Conservation (phyloP, 2,113 vertebrate species). For the Mirounga angustirostris region DNA sequence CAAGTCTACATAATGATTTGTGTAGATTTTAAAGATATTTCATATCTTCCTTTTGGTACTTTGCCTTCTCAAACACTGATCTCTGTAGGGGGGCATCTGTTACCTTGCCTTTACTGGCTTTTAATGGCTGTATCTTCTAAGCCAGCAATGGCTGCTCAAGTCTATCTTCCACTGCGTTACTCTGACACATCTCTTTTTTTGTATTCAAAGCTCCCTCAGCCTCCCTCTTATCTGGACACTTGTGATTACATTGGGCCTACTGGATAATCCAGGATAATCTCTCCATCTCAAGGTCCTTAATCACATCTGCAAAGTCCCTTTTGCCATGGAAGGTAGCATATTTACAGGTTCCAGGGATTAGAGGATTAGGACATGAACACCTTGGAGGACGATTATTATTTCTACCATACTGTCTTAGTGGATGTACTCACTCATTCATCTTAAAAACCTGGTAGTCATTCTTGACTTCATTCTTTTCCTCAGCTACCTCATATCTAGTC, state of each 20-base stretch:
- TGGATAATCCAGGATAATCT: background rate
- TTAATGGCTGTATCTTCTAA: background rate
- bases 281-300: background rate
- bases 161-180: background rate
- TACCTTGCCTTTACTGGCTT: background rate
- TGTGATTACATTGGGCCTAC: background rate
- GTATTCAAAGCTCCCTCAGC: background rate
- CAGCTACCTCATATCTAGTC: background rate
- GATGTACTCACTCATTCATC: background rate
- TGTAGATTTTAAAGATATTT: constrained; percentile 14
- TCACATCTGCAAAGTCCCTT: background rate
- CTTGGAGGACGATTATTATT: background rate
- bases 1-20: background rate
- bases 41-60: background rate
- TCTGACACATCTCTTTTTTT: constrained; percentile 1
- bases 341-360: background rate
- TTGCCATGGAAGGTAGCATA: background rate
- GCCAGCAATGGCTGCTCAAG: background rate
- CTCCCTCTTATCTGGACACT: background rate
- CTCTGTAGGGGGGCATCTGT: background rate
- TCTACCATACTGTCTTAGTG: background rate
- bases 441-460: background rate
- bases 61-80: background rate
- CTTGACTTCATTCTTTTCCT: background rate
- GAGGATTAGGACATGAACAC: background rate